These are phyloP conservation scores for Momotus momota DNA, from an alignment of 2,797 vertebrate genomes.

Conservation along the genomic window DNA sequence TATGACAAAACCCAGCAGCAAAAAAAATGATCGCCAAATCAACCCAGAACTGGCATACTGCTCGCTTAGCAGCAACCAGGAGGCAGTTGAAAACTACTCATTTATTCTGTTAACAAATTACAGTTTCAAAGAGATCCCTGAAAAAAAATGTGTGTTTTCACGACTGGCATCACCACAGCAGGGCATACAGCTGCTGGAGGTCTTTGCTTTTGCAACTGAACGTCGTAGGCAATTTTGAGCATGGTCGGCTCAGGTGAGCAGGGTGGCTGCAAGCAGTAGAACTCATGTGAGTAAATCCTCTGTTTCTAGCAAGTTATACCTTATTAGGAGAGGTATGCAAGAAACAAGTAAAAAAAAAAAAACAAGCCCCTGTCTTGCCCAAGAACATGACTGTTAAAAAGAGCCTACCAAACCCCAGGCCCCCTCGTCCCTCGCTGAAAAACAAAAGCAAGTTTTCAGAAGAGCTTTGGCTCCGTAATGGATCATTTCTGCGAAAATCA, in stretches of 20 bases:
- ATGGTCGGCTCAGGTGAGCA: not conserved
- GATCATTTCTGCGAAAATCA: slow-evolving; percentile 25
- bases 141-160: slow-evolving; percentile 1
- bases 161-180: slow-evolving; percentile 29
- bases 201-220: not conserved
- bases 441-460: not conserved
- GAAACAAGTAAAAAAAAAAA: not conserved
- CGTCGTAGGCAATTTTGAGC: not conserved
- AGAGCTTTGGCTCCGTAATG: not conserved
- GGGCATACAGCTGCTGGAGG: not conserved
- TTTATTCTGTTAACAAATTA: slow-evolving; percentile 27
- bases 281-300: not conserved
- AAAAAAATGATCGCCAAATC: not conserved
- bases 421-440: not conserved
- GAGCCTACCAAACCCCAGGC: not conserved
- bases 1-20: not conserved
- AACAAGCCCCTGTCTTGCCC: not conserved
- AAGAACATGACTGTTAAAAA: not conserved
- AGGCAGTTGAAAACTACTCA: slow-evolving; percentile 3
- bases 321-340: not conserved
- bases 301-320: slow-evolving; percentile 19
- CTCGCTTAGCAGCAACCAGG: not conserved
- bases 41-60: not conserved
- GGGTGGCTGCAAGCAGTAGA: not conserved
- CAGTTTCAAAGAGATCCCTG: slow-evolving; percentile 30